Evolutionary conservation across 1,140 invertebrate genomes (phyloP).

Genomic region (Drosophila leontia): DNA sequence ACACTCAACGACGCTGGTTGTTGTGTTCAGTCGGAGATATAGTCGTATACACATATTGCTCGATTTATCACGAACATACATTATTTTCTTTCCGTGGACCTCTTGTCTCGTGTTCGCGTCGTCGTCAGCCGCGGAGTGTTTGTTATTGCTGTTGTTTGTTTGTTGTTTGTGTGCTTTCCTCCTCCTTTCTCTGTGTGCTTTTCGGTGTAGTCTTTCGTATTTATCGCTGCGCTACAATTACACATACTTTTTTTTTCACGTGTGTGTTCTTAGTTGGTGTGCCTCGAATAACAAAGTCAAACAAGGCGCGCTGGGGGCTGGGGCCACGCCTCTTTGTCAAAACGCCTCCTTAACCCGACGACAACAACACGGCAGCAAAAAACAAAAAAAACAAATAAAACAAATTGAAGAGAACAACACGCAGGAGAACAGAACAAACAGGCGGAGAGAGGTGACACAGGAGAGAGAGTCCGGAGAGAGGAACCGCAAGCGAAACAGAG

Average conservation of each 20-base stretch:
- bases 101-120: slow-evolving; percentile 18
- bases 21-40: not conserved
- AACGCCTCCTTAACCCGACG: slow-evolving; percentile 18
- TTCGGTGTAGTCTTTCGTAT: slow-evolving; percentile 28
- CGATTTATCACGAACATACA: slow-evolving; percentile 15
- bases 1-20: slow-evolving; percentile 43
- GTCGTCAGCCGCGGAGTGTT: slow-evolving; percentile 24
- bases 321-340: slow-evolving; percentile 20
- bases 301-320: slow-evolving; percentile 23
- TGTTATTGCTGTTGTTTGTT: slow-evolving; percentile 33
- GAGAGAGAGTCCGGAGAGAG: slow-evolving; percentile 4
- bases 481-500: not conserved
- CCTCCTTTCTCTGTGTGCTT: slow-evolving; percentile 18
- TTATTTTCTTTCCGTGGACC: slow-evolving; percentile 14
- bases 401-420: slow-evolving; percentile 45
- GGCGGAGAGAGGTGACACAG: slow-evolving; percentile 3
- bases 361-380: slow-evolving; percentile 4
- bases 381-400: slow-evolving; percentile 45
- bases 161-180: slow-evolving; percentile 8
- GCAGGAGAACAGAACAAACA: slow-evolving; percentile 14
- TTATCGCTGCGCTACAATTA: slow-evolving; percentile 35
- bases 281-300: slow-evolving; percentile 70
- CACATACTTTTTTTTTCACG: slow-evolving; percentile 36
- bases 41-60: slow-evolving; percentile 3
- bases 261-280: slow-evolving; percentile 41